Conservation (phyloP, 2,113 vertebrate genomes). For the Thymallus thymallus region DNA sequence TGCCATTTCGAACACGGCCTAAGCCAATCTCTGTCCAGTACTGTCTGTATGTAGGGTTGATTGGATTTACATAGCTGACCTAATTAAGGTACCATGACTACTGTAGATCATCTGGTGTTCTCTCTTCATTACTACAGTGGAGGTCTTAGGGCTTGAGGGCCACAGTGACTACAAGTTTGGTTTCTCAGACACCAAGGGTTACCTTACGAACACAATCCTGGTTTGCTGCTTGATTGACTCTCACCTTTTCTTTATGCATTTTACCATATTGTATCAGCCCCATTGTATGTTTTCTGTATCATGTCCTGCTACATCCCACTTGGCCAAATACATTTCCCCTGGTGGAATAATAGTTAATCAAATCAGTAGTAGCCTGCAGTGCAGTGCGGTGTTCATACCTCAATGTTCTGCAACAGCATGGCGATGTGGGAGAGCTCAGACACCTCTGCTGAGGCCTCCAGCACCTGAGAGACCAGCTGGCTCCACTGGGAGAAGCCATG, state of each 20-base stretch:
- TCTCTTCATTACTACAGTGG: not conserved
- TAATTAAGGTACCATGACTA: not conserved
- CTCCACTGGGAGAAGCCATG: constrained; percentile 81
- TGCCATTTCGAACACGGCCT: too few species aligned
- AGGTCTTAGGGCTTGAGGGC: not conserved
- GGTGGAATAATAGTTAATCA: too few species aligned
- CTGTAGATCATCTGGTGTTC: too few species aligned
- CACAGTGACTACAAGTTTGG: not conserved
- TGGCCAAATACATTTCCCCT: too few species aligned
- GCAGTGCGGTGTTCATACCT: constrained; percentile 70
- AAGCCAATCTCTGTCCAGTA: too few species aligned
- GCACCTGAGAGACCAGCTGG: constrained; percentile 69
- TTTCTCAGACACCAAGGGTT: too few species aligned
- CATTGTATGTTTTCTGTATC: too few species aligned
- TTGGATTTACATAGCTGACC: not conserved
- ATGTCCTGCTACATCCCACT: too few species aligned
- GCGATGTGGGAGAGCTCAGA: constrained; percentile 75
- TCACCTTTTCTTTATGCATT: not conserved
- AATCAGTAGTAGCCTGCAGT: too few species aligned
- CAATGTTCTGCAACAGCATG: constrained; percentile 77
- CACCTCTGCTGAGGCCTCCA: constrained; percentile 75
- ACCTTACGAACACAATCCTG: too few species aligned
- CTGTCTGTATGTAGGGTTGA: not conserved
- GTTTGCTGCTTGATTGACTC: too few species aligned
- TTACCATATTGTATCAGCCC: too few species aligned